Evolutionary conservation across 2,888 invertebrate genomes (phyloP).

Genomic region (Drosophila antonietae): DNA sequence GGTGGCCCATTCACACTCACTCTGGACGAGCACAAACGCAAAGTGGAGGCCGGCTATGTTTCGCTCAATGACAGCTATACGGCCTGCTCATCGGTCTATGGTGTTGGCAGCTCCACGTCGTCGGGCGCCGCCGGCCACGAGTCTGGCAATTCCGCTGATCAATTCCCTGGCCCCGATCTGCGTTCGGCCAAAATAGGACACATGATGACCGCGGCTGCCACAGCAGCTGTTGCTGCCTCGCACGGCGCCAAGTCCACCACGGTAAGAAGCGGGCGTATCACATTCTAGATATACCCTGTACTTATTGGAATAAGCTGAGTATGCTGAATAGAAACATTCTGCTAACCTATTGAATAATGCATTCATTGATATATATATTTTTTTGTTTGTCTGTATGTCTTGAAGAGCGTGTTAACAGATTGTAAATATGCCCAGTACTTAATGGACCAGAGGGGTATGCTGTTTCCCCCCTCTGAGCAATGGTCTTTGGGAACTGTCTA

Average conservation of each 20-base stretch:
- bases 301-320: slow-evolving; percentile 9
- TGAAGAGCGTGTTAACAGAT: not conserved
- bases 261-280: slow-evolving; percentile 48
- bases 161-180: slow-evolving; percentile 29
- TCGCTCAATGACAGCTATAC: slow-evolving; percentile 74
- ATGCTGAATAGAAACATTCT: slow-evolving; percentile 1
- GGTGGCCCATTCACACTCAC: slow-evolving; percentile 27
- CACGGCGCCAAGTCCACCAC: slow-evolving; percentile 53
- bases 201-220: slow-evolving; percentile 45
- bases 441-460: not conserved
- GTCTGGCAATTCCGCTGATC: not conserved
- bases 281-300: slow-evolving; percentile 7
- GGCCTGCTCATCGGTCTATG: slow-evolving; percentile 69
- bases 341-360: slow-evolving; percentile 1
- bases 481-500: not conserved
- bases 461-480: not conserved
- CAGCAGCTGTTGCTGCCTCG: slow-evolving; percentile 39
- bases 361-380: not conserved
- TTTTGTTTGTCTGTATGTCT: not conserved
- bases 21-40: slow-evolving; percentile 60
- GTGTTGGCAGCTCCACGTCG: slow-evolving; percentile 28
- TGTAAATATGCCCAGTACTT: slow-evolving; percentile 14
- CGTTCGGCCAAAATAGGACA: slow-evolving; percentile 63
- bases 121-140: not conserved
- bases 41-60: slow-evolving; percentile 77